Conservation (phyloP, 2,113 vertebrate species). For the Alosa alosa region DNA sequence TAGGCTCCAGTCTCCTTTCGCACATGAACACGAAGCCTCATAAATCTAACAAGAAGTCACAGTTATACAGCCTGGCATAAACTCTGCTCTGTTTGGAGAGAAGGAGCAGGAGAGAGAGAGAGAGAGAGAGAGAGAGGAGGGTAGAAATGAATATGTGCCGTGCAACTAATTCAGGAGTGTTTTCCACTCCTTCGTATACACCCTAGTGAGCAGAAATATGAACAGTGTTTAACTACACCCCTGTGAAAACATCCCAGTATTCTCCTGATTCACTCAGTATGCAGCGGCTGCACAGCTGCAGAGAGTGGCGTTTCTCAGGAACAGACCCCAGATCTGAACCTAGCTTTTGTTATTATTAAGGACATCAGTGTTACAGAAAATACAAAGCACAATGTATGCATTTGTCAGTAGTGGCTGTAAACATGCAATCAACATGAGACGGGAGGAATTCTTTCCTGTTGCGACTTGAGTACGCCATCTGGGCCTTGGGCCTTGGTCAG, state of each 20-base stretch:
- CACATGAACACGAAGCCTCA: slow-evolving; percentile 6
- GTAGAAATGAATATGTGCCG: not conserved
- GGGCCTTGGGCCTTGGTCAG: not conserved
- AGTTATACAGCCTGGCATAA: not conserved
- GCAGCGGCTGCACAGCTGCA: not conserved
- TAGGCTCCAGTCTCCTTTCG: not conserved
- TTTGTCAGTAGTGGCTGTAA: not conserved
- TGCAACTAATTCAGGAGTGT: slow-evolving; percentile 2
- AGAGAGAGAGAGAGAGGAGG: not conserved
- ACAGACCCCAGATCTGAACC: not conserved
- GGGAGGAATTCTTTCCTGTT: not conserved
- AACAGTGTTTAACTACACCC: slow-evolving; percentile 8
- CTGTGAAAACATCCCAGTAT: not conserved
- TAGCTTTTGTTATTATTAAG: not conserved
- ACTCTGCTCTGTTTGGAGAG: slow-evolving; percentile 5
- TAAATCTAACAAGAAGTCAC: not conserved
- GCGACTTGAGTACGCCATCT: not conserved
- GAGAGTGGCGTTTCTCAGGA: not conserved
- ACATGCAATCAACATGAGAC: slow-evolving; percentile 11
- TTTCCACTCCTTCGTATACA: not conserved
- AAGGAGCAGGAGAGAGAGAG: not conserved
- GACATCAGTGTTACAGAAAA: not conserved
- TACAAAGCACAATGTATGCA: slow-evolving; percentile 10
- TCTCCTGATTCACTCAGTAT: not conserved
- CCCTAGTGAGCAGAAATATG: not conserved